Conservation (phyloP, 2,888 invertebrate species). For the Cheilosia impressa region DNA sequence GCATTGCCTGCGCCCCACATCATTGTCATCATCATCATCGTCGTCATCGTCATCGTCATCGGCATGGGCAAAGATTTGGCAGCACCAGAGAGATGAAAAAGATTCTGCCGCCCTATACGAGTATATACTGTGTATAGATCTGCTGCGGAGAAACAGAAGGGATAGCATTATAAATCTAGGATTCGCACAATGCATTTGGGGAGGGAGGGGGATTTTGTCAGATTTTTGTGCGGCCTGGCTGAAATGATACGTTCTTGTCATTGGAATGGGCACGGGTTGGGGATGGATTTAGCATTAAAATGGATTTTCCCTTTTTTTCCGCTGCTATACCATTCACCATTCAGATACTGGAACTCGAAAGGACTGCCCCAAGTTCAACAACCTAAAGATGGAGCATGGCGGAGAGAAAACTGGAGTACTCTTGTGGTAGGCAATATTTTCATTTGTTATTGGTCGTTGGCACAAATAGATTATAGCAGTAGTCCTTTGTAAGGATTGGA, state of each 20-base stretch:
- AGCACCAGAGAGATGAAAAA: slow-evolving; percentile 54
- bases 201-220: slow-evolving; percentile 21
- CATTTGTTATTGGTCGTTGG: slow-evolving; percentile 75
- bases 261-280: slow-evolving; percentile 45
- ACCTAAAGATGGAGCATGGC: slow-evolving; percentile 64
- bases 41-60: slow-evolving; percentile 22
- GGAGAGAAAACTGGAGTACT: slow-evolving; percentile 39
- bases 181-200: slow-evolving; percentile 61
- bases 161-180: slow-evolving; percentile 36
- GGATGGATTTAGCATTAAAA: slow-evolving; percentile 52
- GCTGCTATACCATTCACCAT: slow-evolving; percentile 20
- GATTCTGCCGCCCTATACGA: slow-evolving; percentile 9
- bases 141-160: neutral
- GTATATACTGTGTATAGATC: neutral
- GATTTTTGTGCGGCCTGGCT: slow-evolving; percentile 48
- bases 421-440: slow-evolving; percentile 72
- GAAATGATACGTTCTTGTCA: slow-evolving; percentile 67
- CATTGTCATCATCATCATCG: slow-evolving; percentile 46
- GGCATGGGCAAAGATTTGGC: slow-evolving; percentile 68
- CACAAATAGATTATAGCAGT: slow-evolving; percentile 70
- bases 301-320: slow-evolving; percentile 43
- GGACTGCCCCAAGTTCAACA: slow-evolving; percentile 73
- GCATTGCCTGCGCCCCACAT: slow-evolving; percentile 43
- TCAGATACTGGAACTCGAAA: slow-evolving; percentile 21
- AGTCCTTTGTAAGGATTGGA: slow-evolving; percentile 49